Evolutionary conservation across 2,797 vertebrate species (phyloP).

Genomic region (Lycodopsis pacificus): DNA sequence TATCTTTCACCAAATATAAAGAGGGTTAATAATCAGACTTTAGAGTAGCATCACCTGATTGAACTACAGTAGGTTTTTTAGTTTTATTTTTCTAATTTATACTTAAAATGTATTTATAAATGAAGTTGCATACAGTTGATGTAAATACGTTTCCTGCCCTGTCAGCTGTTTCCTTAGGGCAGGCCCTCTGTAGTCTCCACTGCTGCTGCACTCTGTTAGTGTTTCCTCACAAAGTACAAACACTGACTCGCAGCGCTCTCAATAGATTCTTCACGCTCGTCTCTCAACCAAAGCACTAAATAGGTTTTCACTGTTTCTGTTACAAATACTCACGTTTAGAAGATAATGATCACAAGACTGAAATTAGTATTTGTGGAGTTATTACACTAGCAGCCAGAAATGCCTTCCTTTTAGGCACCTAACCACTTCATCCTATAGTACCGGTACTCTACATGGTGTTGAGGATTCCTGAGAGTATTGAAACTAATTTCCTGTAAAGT

Average conservation of each 20-base stretch:
- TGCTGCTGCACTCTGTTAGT: constrained; percentile 70
- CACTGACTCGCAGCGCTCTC: constrained; percentile 39
- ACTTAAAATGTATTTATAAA: constrained; percentile 95
- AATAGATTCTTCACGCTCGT: constrained; percentile 15
- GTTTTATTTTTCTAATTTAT: constrained; percentile 88
- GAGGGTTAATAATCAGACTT: constrained; percentile 80
- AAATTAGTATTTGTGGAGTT: not conserved
- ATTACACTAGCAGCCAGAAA: not conserved
- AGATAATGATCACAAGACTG: constrained; percentile 12
- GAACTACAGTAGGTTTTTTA: constrained; percentile 74
- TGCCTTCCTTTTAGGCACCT: not conserved
- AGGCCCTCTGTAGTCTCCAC: constrained; percentile 83
- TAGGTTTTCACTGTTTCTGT: not conserved
- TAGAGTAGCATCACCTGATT: constrained; percentile 78
- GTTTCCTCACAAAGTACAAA: constrained; percentile 20
- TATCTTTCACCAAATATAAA: constrained; percentile 82
- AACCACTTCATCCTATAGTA: not conserved
- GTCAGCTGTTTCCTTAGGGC: constrained; percentile 78
- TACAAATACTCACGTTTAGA: constrained; percentile 10
- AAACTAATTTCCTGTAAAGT: not conserved
- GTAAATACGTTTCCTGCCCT: constrained; percentile 85
- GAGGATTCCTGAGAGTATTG: not conserved
- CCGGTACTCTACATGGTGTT: not conserved
- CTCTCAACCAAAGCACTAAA: constrained; percentile 80
- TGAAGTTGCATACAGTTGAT: constrained; percentile 88